These are phyloP conservation scores for Elephantulus edwardii DNA, from an alignment of 2,113 vertebrate genomes.

Conservation along the genomic window DNA sequence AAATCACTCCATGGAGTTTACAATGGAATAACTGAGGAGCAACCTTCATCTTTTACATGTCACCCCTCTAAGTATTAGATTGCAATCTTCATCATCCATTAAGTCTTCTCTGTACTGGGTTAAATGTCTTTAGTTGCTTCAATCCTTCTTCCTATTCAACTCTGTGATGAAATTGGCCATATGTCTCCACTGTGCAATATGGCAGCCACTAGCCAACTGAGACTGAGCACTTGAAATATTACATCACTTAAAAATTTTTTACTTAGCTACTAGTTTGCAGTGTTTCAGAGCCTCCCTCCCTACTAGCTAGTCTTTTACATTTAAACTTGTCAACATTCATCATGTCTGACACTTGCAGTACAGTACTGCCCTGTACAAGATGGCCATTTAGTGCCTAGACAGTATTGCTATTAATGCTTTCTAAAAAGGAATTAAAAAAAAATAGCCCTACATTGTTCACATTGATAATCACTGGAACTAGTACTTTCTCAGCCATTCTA, in stretches of 20 bases:
- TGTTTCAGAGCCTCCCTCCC: constrained; percentile 32
- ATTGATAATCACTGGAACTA: constrained; percentile 37
- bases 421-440: not conserved
- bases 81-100: constrained; percentile 15
- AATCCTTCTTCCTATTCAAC: not conserved
- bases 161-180: not conserved
- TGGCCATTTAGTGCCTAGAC: constrained; percentile 10
- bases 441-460: not conserved
- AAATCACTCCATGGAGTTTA: not conserved
- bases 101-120: not conserved
- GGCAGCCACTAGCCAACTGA: not conserved
- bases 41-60: constrained; percentile 1
- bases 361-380: not conserved
- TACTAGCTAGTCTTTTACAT: constrained; percentile 16
- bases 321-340: not conserved
- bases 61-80: not conserved
- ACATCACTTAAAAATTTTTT: too few relatives aligned
- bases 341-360: not conserved
- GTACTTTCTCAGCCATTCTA: not conserved
- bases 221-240: constrained; percentile 8
- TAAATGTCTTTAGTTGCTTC: not conserved
- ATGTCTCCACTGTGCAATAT: not conserved
- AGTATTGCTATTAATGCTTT: constrained; percentile 42
- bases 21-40: not conserved
- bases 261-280: too few relatives aligned